Conservation (phyloP, 2,113 vertebrate genomes). For the Proteles cristata region DNA sequence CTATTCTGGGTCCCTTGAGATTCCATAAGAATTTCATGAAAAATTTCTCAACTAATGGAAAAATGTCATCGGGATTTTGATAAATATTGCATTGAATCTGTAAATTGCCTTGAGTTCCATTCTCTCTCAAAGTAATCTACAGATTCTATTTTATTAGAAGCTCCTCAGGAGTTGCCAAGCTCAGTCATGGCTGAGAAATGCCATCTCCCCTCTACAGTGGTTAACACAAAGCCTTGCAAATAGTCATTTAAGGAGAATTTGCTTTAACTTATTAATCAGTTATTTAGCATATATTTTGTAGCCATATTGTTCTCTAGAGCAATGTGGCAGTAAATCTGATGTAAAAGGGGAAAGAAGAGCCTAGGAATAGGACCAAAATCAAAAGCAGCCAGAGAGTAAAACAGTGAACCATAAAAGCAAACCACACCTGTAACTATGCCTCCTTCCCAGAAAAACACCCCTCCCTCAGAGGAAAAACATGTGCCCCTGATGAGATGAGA, state of each 20-base stretch:
- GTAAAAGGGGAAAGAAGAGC: not conserved
- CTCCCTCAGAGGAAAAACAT: not conserved
- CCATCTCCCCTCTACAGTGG: not conserved
- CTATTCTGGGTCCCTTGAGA: not conserved
- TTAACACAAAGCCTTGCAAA: not conserved
- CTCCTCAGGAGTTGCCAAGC: not conserved
- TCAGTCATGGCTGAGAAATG: not conserved
- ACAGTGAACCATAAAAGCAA: not conserved
- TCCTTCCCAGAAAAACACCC: not conserved
- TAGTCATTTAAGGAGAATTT: not conserved
- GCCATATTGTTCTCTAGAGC: not conserved
- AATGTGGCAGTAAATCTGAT: constrained; percentile 20
- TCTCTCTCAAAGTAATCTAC: not conserved
- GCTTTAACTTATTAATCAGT: constrained; percentile 6
- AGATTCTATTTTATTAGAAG: not conserved
- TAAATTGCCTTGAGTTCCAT: not conserved
- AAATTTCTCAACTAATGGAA: not conserved
- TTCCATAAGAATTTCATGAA: not conserved
- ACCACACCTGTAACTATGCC: not conserved
- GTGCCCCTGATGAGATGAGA: not conserved
- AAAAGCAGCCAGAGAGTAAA: not conserved
- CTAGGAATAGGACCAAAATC: not conserved
- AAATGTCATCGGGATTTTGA: not conserved
- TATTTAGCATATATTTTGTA: not conserved
- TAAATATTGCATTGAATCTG: not conserved